Evolutionary conservation across 2,888 invertebrate species (phyloP), one percentile per base, ranked within the genome.

Genomic region (Melikaiella ostensackeni): DNA sequence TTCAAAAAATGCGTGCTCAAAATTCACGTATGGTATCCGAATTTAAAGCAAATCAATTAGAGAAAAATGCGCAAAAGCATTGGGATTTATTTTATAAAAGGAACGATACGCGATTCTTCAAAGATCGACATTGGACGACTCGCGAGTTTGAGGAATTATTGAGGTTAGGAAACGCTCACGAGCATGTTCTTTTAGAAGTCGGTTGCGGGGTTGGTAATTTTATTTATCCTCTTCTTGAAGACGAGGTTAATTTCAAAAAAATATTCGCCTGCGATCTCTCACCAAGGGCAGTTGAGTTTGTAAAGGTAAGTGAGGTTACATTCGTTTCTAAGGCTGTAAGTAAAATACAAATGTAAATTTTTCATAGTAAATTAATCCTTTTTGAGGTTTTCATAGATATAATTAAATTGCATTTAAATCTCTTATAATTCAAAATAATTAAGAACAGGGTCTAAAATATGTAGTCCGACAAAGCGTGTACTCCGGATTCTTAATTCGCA

Each of bases 171-270:
- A 92, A 92, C 70, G 92, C 92, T 61, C 83, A 85, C 75, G 79
- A 84, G 75, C 89, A 88, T 78, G 90, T 92, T 16, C 92, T 97
- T 74, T 92, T 97, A 27, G 98, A 99, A 92, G 94, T 98, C 8
- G 98, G 98, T 0, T 98, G 98, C 91, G 99, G 99, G 4, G 99
- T 98, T 11, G 99, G 99, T 0, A 99, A 99, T 92, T 96, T 99
- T 90, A 93, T 99, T 66, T 99, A 96, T 91, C 99, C 99, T 0
- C 91, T 99, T 73, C 91, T 98, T 0, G 95, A 97, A 87, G 97
- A 97, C 86, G 95, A 95, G 0, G 93, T 93, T 75, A 87, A 91
- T 0, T 96, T 95, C 89, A 77, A 81, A 8, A 86, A 82, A 76
- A 94, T 96, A 83, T 96, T 96, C 91, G 97, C 97, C 0, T 98